phyloP scores from a whole-genome alignment of 2,888 invertebrate species.

The Eristalis arbustorum region DNA sequence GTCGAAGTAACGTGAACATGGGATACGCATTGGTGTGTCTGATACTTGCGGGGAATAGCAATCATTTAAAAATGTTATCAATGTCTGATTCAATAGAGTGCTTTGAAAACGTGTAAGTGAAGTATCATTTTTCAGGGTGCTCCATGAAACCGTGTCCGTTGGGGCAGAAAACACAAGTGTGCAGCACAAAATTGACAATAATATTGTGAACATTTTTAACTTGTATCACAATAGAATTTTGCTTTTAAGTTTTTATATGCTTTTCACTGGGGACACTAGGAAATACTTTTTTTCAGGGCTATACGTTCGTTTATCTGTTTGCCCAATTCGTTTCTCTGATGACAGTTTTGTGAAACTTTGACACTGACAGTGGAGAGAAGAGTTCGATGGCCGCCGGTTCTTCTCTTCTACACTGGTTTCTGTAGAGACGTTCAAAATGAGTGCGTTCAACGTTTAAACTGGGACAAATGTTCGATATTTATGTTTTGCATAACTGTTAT shows the following conservation, averaged over 20 bases:
- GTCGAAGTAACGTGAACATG: conserved; percentile 40
- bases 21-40: neutral
- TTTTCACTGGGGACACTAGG: conserved; percentile 6
- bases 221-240: neutral
- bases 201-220: conserved; percentile 38
- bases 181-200: conserved; percentile 28
- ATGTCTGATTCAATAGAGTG: conserved; percentile 35
- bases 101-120: conserved; percentile 35
- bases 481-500: too few species aligned
- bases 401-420: neutral
- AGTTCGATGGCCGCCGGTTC: neutral
- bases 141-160: conserved; percentile 31
- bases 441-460: neutral
- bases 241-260: neutral
- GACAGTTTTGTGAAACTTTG: conserved; percentile 22
- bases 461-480: too few species aligned
- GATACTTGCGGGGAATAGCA: conserved; percentile 19
- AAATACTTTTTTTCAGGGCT: conserved; percentile 16
- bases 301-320: conserved; percentile 28
- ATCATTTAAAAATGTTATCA: conserved; percentile 41
- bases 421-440: neutral
- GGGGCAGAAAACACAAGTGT: conserved; percentile 28
- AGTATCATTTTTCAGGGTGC: conserved; percentile 16
- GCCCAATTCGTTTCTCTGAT: conserved; percentile 14
- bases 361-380: conserved; percentile 24